Evolutionary conservation across 1,140 invertebrate genomes (phyloP), one percentile per base, ranked within the genome.

Genomic region (Drosophila seguyi): DNA sequence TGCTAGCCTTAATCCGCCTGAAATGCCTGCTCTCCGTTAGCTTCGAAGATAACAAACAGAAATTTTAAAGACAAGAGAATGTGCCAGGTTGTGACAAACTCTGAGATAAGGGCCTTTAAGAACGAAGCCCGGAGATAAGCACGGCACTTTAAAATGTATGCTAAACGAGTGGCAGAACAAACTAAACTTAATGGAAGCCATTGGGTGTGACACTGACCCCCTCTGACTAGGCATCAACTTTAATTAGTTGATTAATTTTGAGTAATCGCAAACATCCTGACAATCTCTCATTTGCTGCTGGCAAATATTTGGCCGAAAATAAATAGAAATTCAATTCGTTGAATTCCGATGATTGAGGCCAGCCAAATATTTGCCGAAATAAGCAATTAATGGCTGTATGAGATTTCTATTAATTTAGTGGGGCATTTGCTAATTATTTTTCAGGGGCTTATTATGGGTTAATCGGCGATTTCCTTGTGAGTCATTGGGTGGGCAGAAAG

Each of bases 401-500:
- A 18, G 16, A 22, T 67, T 42, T 57, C 36, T 1, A 44, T 39
- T 25, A 45, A 47, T 38, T 48, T 34, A 7, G 4, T 47, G 14
- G 16, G 41, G 10, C n/a, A 22, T 44, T 38, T 56, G 38, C 34
- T 29, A 50, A 67, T 36, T 38, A 36, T 38, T 44, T 65, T 52
- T 42, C 7, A 6, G 8, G 18, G 41, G 48, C 25, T 50, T 31
- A 38, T 50, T 31, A 31, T 55, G 25, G 56, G 57, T 74, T 74
- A 63, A 55, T 47, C 72, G 57, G 22, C 44, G 71, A 38, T 63
- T 50, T 59, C 55, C 25, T 50, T 16, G 48, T 71, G 68, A 71
- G 27, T 71, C 67, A 71, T 50, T 4, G 22, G 34, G 29, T 77
- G 75, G 84, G 72, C 84, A 88, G 73, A 41, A 66, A 88, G 75